These are phyloP conservation scores for Petrosia ficiformis DNA, from an alignment of 37 sponge, comb jelly and placozoan genomes.

Conservation along the genomic window DNA sequence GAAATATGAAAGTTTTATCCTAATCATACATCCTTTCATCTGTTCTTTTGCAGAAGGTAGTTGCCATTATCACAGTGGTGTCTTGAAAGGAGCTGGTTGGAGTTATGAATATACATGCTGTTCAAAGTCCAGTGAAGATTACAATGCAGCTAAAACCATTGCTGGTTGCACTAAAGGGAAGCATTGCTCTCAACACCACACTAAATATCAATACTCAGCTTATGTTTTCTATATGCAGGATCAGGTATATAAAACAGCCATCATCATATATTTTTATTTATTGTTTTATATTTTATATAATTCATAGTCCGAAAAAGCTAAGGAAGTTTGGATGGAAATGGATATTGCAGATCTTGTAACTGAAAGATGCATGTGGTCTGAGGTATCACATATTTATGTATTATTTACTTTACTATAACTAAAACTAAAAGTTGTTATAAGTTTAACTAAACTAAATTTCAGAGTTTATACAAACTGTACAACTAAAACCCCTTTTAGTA, in stretches of 20 bases:
- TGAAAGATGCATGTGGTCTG: constrained; percentile 37
- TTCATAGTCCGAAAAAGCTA: constrained; percentile 34
- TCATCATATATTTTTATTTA: neutral
- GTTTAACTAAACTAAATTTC: no score
- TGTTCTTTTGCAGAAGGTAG: no score
- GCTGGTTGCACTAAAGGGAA: constrained; percentile 69
- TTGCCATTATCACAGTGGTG: constrained; percentile 54
- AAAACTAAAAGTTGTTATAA: neutral
- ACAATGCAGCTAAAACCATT: constrained; percentile 11
- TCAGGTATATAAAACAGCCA: constrained; percentile 8
- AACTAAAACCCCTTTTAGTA: no score
- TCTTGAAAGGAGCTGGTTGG: constrained; percentile 20
- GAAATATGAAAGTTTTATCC: neutral
- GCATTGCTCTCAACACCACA: constrained; percentile 62
- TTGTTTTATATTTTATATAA: neutral
- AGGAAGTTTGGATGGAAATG: constrained; percentile 49
- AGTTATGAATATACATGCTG: constrained; percentile 50
- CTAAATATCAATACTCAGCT: constrained; percentile 43
- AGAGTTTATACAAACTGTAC: no score
- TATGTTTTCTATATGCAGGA: constrained; percentile 57
- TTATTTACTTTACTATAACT: neutral
- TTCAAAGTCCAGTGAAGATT: constrained; percentile 12
- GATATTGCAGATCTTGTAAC: constrained; percentile 34
- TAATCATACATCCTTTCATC: no score
- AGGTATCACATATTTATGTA: constrained; percentile 16